Evolutionary conservation across 2,888 invertebrate genomes (phyloP).

Genomic region (Noctua fimbriata): DNA sequence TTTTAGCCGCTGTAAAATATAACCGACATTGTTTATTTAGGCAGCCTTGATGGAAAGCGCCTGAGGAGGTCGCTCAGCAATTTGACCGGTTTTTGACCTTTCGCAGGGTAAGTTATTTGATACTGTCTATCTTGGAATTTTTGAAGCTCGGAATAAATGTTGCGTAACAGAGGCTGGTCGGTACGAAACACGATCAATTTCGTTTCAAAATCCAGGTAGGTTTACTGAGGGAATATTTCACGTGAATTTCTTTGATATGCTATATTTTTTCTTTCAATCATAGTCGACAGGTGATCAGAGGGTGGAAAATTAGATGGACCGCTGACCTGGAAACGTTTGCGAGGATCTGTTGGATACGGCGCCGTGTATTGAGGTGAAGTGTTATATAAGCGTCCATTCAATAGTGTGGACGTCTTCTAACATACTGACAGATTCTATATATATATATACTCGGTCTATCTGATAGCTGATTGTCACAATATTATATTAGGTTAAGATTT

Average conservation of each 20-base stretch:
- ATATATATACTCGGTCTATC: background rate
- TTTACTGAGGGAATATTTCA: constrained; percentile 16
- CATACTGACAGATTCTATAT: background rate
- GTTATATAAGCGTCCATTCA: constrained; percentile 30
- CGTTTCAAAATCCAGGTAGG: constrained; percentile 23
- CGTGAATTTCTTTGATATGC: constrained; percentile 22
- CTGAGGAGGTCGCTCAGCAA: constrained; percentile 53
- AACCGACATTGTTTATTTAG: constrained; percentile 66
- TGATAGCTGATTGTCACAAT: background rate
- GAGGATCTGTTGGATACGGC: constrained; percentile 26
- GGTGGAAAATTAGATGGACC: constrained; percentile 60
- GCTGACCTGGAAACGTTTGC: constrained; percentile 54
- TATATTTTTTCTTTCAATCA: constrained; percentile 48
- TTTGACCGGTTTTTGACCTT: constrained; percentile 56
- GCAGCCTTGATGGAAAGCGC: constrained; percentile 63
- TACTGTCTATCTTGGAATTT: constrained; percentile 32
- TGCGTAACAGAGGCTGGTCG: constrained; percentile 14
- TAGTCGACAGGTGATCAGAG: constrained; percentile 54
- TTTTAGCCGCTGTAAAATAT: constrained; percentile 63
- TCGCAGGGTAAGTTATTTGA: constrained; percentile 46
- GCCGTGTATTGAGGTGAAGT: constrained; percentile 28
- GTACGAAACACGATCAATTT: constrained; percentile 15
- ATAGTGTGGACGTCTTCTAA: constrained; percentile 10
- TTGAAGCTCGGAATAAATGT: constrained; percentile 36
- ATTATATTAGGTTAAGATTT: background rate